These are phyloP conservation scores for Phenacoccus solenopsis DNA, from an alignment of 1,140 invertebrate species.

Conservation along the genomic window DNA sequence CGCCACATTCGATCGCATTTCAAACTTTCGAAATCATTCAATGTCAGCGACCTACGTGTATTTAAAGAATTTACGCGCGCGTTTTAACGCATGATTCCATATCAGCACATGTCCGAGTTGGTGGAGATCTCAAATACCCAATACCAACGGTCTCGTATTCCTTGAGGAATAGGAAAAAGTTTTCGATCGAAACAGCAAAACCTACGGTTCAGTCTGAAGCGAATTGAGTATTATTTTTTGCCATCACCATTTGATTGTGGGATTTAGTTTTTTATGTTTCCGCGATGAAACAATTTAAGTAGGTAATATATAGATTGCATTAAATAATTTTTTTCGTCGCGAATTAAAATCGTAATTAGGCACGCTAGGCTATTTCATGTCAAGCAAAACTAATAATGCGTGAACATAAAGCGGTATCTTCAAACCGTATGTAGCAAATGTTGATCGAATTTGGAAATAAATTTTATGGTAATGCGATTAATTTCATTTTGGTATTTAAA, in stretches of 20 bases:
- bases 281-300: neutral
- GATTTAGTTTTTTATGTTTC: too few species aligned
- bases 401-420: neutral
- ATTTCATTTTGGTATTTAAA: neutral
- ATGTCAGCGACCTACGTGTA: slow-evolving; percentile 4
- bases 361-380: neutral
- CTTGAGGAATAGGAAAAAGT: too few species aligned
- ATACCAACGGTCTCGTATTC: too few species aligned
- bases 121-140: too few species aligned
- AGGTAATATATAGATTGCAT: too few species aligned
- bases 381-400: neutral
- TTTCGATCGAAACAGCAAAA: too few species aligned
- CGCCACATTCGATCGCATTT: neutral
- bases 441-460: neutral
- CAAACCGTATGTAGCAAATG: neutral
- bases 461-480: neutral
- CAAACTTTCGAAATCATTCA: slow-evolving; percentile 9
- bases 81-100: too few species aligned
- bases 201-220: too few species aligned
- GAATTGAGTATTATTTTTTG: too few species aligned
- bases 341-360: neutral
- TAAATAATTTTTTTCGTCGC: neutral
- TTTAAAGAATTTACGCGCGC: neutral
- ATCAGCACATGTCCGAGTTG: too few species aligned
- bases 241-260: too few species aligned